phyloP scores from a whole-genome alignment of 2,888 invertebrate species.

The Apamea epomidion region DNA sequence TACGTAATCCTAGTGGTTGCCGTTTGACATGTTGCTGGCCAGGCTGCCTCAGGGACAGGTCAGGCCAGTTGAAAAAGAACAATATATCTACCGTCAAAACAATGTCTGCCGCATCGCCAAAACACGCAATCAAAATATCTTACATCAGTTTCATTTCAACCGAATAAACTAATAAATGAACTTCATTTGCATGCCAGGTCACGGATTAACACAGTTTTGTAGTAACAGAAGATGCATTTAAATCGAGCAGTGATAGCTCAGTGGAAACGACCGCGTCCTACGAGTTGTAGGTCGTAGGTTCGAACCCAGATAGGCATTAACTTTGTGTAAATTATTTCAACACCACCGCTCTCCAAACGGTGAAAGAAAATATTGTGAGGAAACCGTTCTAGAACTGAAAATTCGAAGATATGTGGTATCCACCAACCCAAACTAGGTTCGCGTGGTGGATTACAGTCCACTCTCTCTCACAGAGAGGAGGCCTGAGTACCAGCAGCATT shows the following conservation, averaged over 20 bases:
- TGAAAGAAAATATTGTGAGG: background rate
- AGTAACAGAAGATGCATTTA: conserved; percentile 20
- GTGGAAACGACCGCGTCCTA: background rate
- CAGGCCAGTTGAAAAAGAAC: conserved; percentile 8
- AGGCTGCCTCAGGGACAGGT: conserved; percentile 2
- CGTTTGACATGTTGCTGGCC: conserved; percentile 58
- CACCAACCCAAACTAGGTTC: accelerated
- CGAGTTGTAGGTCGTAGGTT: background rate
- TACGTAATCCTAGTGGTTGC: conserved; percentile 55
- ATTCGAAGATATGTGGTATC: background rate
- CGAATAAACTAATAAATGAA: conserved; percentile 4
- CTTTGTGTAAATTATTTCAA: background rate
- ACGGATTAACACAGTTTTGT: conserved; percentile 22
- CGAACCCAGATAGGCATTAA: background rate
- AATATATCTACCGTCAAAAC: conserved; percentile 9
- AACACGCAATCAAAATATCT: conserved; percentile 43
- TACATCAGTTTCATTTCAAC: conserved; percentile 15
- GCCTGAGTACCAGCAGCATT: background rate
- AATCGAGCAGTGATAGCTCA: background rate
- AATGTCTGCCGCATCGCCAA: conserved; percentile 9
- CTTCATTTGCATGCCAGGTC: conserved; percentile 29
- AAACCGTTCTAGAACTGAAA: background rate
- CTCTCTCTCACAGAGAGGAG: background rate
- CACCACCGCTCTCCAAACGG: background rate
- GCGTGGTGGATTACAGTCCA: background rate